phyloP scores from a whole-genome alignment of 2,113 vertebrate species.

The Struthio camelus region DNA sequence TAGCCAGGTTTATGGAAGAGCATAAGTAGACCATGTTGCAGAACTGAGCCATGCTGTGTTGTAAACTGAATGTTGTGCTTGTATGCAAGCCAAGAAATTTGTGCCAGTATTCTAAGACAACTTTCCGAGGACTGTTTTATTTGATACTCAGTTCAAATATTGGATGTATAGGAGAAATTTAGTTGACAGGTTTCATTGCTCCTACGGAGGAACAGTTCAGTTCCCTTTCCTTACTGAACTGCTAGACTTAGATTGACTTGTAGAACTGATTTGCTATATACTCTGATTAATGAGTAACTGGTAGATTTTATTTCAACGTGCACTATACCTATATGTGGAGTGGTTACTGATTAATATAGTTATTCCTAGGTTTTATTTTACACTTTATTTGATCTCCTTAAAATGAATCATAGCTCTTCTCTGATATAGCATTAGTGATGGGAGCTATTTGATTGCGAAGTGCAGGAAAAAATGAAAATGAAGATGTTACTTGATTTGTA shows the following conservation, averaged over 20 bases:
- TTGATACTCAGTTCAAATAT: background rate
- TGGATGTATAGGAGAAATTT: background rate
- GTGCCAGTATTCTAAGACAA: background rate
- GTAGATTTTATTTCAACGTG: background rate
- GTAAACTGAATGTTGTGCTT: background rate
- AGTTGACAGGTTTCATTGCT: background rate
- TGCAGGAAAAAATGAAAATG: background rate
- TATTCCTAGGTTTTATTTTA: background rate
- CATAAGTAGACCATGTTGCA: background rate
- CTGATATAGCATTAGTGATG: background rate
- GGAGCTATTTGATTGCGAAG: background rate
- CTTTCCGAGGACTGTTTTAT: background rate
- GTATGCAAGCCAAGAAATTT: background rate
- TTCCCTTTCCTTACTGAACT: background rate
- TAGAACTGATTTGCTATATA: background rate
- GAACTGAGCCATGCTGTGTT: background rate
- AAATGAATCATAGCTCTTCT: background rate
- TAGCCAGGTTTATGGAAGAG: background rate
- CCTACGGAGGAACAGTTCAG: background rate
- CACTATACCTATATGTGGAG: background rate
- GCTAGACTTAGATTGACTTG: background rate
- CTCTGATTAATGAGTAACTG: slow-evolving; percentile 37
- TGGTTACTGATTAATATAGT: slow-evolving; percentile 53
- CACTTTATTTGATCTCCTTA: background rate
- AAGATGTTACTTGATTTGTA: background rate